A percentile compares a stretch with the other conserved stretches of the same genome.
phyloP scores from a whole-genome alignment of 2,888 invertebrate species.

The Xestia ashworthii region DNA sequence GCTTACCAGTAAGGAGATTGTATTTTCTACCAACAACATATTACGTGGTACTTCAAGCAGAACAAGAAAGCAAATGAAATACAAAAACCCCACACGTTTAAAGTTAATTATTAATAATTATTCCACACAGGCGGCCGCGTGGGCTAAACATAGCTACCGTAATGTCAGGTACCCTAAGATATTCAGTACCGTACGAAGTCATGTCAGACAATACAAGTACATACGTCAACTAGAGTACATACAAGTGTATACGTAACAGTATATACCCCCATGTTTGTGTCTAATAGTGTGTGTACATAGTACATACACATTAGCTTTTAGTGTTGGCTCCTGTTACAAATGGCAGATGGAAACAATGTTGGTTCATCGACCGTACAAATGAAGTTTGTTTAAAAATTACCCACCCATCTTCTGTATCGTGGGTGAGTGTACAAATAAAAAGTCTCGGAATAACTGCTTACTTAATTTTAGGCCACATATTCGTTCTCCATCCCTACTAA shows the following conservation, averaged over 20 bases:
- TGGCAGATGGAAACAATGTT: not conserved
- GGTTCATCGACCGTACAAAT: not conserved
- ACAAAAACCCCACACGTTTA: not conserved
- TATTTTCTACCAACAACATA: not conserved
- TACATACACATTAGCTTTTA: not conserved
- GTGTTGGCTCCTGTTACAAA: not conserved
- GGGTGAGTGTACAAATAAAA: not conserved
- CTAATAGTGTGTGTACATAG: not conserved
- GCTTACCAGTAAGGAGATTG: not conserved
- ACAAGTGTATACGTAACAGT: not conserved
- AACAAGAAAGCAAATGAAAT: not conserved
- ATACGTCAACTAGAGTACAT: not conserved
- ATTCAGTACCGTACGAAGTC: not conserved
- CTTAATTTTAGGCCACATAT: not conserved
- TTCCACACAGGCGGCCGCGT: not conserved
- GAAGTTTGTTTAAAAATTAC: not conserved
- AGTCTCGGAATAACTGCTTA: not conserved
- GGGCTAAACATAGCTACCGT: not conserved
- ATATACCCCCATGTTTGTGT: conserved; percentile 1
- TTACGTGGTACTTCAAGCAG: not conserved
- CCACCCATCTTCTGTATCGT: not conserved
- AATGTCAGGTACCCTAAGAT: not conserved
- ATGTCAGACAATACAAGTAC: not conserved
- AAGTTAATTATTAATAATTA: not conserved
- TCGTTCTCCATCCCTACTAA: not conserved